A percentile compares a stretch with the other conserved stretches of the same genome.
Conservation (phyloP, 2,797 vertebrate species). For the Arvicola amphibius region DNA sequence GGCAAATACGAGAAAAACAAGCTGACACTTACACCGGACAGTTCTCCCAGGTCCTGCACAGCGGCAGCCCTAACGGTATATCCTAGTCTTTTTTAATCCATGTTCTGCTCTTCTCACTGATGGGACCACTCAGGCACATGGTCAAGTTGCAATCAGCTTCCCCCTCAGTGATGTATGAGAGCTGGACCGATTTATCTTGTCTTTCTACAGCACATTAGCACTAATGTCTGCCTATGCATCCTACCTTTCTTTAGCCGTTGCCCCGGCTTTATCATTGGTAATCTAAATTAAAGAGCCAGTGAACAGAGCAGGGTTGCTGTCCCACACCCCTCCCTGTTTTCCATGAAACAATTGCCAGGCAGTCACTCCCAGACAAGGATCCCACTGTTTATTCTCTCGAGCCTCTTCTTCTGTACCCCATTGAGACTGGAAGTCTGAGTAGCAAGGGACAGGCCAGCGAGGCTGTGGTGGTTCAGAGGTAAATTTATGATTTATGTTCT, state of each 20-base stretch:
- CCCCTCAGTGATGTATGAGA: slow-evolving; percentile 87
- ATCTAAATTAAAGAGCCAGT: slow-evolving; percentile 89
- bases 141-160: slow-evolving; percentile 89
- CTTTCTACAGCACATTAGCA: slow-evolving; percentile 88
- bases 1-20: slow-evolving; percentile 79
- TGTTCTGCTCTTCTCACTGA: slow-evolving; percentile 86
- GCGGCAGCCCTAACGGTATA: slow-evolving; percentile 84
- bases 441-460: slow-evolving; percentile 74
- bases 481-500: slow-evolving; percentile 81
- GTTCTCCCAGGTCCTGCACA: slow-evolving; percentile 84
- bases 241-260: slow-evolving; percentile 85
- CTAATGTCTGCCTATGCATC: slow-evolving; percentile 88
- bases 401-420: slow-evolving; percentile 78
- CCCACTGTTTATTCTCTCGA: slow-evolving; percentile 78
- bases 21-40: slow-evolving; percentile 88
- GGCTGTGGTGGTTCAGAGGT: slow-evolving; percentile 81
- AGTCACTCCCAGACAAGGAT: slow-evolving; percentile 84
- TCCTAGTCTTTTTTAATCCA: slow-evolving; percentile 87
- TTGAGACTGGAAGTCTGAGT: slow-evolving; percentile 80
- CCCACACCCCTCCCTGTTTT: slow-evolving; percentile 82
- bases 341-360: slow-evolving; percentile 90
- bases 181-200: slow-evolving; percentile 88
- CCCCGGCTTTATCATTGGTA: slow-evolving; percentile 87
- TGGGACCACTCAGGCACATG: slow-evolving; percentile 89
- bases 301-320: slow-evolving; percentile 77